Base-by-base conservation (phyloP, 2,797 vertebrate genomes). In the Semaprochilodus insignis region DNA sequence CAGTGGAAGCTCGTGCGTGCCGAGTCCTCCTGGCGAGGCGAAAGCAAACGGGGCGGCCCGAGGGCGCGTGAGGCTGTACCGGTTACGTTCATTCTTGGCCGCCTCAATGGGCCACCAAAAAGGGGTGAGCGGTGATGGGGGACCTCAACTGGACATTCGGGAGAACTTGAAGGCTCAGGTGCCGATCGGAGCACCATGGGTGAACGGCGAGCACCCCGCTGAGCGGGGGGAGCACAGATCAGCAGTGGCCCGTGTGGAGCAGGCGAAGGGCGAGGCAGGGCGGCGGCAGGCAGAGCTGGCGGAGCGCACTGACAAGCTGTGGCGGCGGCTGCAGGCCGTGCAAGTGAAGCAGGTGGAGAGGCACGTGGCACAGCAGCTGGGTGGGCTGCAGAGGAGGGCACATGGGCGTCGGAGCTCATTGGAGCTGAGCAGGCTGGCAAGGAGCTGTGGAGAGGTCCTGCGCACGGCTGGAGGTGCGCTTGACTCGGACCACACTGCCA, bases 401-500 rank as follows among this genome's bases (percentile, higher is more conserved):
- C 63, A 80, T 4, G 82, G 79, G 16, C 31, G 72, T 60, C 82
- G 79, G 54, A 72, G 63, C 59, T 77, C 88, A 5, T 31, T 60
- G 10, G 90, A 93, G 71, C 87, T 93, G 67, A 82, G 83, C 60
- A 84, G 90, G 13, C 34, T 92, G 83, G 89, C 89, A n/a, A 63
- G 80, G 78, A 92, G 88, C 87, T 90, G 89, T 74, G 84, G 85
- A 72, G 91, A 91, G 78, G 83, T 86, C 44, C 88, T 93, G 48
- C 88, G 85, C 36, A 84, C 89, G 21, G 85, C 88, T 36, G 93
- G 90, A 81, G 83, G 83, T 36, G 89, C 86, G 19, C 88, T 93
- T 40, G 92, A 93, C 87, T 93, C 93, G 0, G 92, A 93, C 78
- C 89, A 90, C 34, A 92, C 93, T 0, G 92, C 91, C 70, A 91